A percentile compares a stretch with the other conserved stretches of the same genome.
Evolutionary conservation across 2,888 invertebrate species (phyloP).

Genomic region (Liposcelis brunnea): DNA sequence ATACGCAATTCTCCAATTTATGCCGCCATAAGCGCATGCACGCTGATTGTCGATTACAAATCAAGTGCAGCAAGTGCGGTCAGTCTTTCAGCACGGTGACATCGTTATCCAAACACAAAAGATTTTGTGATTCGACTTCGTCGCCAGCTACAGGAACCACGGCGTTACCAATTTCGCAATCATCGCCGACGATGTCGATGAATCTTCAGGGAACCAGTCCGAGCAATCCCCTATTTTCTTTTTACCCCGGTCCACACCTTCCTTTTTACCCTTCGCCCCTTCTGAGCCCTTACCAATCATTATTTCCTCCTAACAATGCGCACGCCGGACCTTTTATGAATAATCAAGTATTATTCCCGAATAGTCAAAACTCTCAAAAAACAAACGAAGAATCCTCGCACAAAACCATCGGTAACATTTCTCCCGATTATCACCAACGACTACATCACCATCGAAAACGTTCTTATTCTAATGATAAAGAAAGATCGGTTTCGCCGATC

Average conservation of each 20-base stretch:
- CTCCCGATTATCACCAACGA: not conserved
- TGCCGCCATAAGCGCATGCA: slow-evolving; percentile 99
- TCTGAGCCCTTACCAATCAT: slow-evolving; percentile 33
- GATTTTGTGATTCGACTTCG: slow-evolving; percentile 79
- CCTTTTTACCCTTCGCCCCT: slow-evolving; percentile 31
- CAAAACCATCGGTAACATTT: not conserved
- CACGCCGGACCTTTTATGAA: slow-evolving; percentile 31
- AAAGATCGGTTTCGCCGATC: not conserved
- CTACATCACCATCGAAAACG: not conserved
- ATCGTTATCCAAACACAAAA: slow-evolving; percentile 85
- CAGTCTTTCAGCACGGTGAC: slow-evolving; percentile 85
- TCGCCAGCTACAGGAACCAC: slow-evolving; percentile 17
- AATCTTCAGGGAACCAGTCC: slow-evolving; percentile 23
- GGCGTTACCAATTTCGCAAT: slow-evolving; percentile 22
- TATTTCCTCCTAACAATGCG: slow-evolving; percentile 16
- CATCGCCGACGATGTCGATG: slow-evolving; percentile 18
- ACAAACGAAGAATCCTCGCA: not conserved
- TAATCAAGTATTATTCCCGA: slow-evolving; percentile 45
- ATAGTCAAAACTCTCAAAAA: not conserved
- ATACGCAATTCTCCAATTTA: slow-evolving; percentile 98
- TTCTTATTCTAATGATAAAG: not conserved
- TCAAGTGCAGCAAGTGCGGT: slow-evolving; percentile 87
- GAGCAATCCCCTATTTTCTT: slow-evolving; percentile 42
- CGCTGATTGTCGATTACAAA: slow-evolving; percentile 81
- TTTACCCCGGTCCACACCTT: slow-evolving; percentile 46